Base-by-base conservation (phyloP, 1,140 invertebrate genomes). In the Apis laboriosa region DNA sequence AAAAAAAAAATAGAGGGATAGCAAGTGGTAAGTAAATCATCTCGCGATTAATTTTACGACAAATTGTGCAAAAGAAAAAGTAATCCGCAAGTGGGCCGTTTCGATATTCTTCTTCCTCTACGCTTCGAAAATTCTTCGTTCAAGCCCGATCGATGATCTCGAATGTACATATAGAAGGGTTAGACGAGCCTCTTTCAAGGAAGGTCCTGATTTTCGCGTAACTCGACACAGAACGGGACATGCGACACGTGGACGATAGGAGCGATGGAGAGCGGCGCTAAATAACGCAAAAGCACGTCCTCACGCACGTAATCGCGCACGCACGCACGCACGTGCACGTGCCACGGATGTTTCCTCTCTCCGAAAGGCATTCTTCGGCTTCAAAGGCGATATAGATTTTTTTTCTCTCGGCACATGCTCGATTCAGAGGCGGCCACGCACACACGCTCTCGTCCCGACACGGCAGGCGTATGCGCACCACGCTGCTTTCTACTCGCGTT, bases 351-450 rank as follows among this genome's bases (percentile, higher is more conserved):
- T 51, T 53, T 51, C 34, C 70, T 67, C 53, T 55, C 49, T 56
- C 9, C 77, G 61, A 43, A 72, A 70, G 55, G 17, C 66, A 49
- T 80, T 86, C 84, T 72, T 63, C 21, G 72, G 53, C 56, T 61
- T 61, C 49, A 58, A 86, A 85, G 74, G 74, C 74, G 72, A 79
- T 86, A 87, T 87, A 87, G 86, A 87, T 87, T 87, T 85, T 84
- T 73, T 78, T 73, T 58, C 66, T 24, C 21, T 9, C 68, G 9
- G 83, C 76, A 83, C 66, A 79, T 79, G 63, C 75, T 64, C 80
- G 80, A 64, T 77, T 78, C 58, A 58, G 67, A 49, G 73, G 7
- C 43, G 43, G 4, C 5, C 66, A 51, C 34, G 21, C 21, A 21
- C 43, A 15, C 28, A n/a, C 24, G 21, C 21, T 12, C 9, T 15